Evolutionary conservation across 2,888 invertebrate genomes (phyloP).

Genomic region (Apocheima hispidaria): DNA sequence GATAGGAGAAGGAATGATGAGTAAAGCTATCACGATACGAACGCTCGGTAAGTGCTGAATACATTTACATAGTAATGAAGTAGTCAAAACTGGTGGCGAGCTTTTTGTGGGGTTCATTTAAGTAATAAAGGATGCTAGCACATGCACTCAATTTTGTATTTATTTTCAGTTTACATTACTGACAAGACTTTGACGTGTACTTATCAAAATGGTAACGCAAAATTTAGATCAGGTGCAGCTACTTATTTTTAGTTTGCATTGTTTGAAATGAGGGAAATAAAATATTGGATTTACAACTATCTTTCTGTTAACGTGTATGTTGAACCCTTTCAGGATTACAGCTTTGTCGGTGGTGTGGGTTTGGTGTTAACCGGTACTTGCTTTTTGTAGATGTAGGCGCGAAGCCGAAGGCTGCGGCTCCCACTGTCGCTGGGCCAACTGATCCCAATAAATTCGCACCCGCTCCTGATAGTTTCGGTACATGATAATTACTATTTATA

Average conservation of each 20-base stretch:
- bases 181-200: background rate
- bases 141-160: conserved; percentile 26
- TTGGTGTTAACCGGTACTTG: conserved; percentile 73
- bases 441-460: conserved; percentile 88
- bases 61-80: conserved; percentile 32
- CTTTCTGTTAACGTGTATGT: conserved; percentile 19
- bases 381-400: conserved; percentile 87
- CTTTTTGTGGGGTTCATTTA: conserved; percentile 24
- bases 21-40: conserved; percentile 95
- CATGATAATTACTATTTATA: conserved; percentile 19
- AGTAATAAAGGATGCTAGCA: conserved; percentile 18
- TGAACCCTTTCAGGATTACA: conserved; percentile 46
- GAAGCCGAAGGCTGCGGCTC: conserved; percentile 78
- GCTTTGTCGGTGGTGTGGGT: conserved; percentile 46
- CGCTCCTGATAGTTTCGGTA: conserved; percentile 90
- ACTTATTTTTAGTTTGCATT: background rate
- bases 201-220: background rate
- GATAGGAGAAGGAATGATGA: conserved; percentile 98
- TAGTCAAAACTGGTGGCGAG: conserved; percentile 36
- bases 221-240: conserved; percentile 10
- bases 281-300: background rate
- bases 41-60: conserved; percentile 91
- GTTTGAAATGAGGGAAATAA: background rate
- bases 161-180: conserved; percentile 5
- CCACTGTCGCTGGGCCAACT: conserved; percentile 88